phyloP scores from a whole-genome alignment of 2,888 invertebrate genomes.

The Mongoloraphidia duomilia region DNA sequence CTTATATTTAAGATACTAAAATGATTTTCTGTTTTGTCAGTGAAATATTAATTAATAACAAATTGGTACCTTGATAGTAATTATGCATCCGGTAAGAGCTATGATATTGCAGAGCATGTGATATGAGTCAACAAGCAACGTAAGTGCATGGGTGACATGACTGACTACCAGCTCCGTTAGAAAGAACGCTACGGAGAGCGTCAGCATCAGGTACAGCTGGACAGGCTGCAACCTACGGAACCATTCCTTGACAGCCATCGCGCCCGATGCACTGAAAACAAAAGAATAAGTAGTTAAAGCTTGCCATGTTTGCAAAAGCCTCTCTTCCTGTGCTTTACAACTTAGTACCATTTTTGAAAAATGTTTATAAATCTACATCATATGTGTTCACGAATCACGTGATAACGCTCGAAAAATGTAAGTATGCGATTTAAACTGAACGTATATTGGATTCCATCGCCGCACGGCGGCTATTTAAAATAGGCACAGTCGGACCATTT shows the following conservation, averaged over 20 bases:
- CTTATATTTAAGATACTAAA: no score
- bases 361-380: no score
- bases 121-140: slow-evolving; percentile 82
- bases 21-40: no score
- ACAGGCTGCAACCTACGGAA: slow-evolving; percentile 58
- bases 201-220: slow-evolving; percentile 56
- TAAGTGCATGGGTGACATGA: slow-evolving; percentile 81
- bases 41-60: neutral
- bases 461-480: no score
- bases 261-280: neutral
- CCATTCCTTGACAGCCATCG: slow-evolving; percentile 70
- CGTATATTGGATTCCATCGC: no score
- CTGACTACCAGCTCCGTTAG: slow-evolving; percentile 71
- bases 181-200: slow-evolving; percentile 62
- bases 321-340: no score
- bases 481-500: no score
- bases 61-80: slow-evolving; percentile 58
- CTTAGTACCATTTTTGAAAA: no score
- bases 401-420: no score
- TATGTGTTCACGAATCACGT: no score
- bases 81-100: slow-evolving; percentile 64
- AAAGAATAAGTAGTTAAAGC: neutral
- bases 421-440: no score
- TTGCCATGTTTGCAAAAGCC: no score
- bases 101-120: slow-evolving; percentile 90